Evolutionary conservation across 1,140 invertebrate genomes (phyloP).

Genomic region (Panulirus ornatus): DNA sequence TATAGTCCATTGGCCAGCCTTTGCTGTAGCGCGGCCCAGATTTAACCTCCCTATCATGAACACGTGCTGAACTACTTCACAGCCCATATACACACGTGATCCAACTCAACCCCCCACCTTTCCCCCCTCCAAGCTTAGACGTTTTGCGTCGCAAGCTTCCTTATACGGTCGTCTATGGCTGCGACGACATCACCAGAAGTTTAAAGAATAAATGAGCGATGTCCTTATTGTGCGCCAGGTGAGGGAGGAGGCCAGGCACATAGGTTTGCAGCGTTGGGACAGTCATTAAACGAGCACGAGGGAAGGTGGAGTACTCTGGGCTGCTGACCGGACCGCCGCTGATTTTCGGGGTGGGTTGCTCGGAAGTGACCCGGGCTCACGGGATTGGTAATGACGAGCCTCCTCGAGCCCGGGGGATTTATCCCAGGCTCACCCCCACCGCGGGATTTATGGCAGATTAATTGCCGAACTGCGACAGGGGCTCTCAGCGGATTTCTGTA

Average conservation of each 20-base stretch:
- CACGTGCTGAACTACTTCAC: not conserved
- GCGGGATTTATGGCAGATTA: conserved; percentile 42
- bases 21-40: not conserved
- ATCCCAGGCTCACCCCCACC: not conserved
- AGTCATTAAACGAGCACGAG: not conserved
- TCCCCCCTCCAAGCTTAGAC: too few species aligned
- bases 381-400: not conserved
- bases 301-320: not conserved
- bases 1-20: not conserved
- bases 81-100: not conserved
- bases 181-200: too few species aligned
- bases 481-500: conserved; percentile 11
- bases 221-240: too few species aligned
- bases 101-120: too few species aligned
- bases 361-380: not conserved
- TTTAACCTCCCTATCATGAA: not conserved
- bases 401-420: not conserved
- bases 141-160: too few species aligned
- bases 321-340: not conserved
- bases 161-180: too few species aligned
- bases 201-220: too few species aligned
- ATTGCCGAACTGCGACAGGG: conserved; percentile 22
- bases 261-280: not conserved
- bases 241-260: too few species aligned
- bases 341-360: not conserved